Conservation (phyloP, 2,797 vertebrate genomes). For the Chaenodraco wilsoni region DNA sequence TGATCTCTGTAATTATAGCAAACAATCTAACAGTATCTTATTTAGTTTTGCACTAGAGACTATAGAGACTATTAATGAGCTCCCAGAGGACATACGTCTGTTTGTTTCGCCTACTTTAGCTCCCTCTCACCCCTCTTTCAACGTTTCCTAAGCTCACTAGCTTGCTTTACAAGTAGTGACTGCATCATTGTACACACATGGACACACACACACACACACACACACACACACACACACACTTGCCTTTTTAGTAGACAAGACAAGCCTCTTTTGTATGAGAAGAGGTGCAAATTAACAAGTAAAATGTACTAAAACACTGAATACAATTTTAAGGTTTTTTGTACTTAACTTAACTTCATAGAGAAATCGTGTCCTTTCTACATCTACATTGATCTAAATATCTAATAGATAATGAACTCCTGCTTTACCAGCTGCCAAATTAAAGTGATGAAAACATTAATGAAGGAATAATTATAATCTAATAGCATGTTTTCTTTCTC, state of each 20-base stretch:
- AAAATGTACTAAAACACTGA: too few species aligned
- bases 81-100: conserved; percentile 17
- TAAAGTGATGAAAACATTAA: too few species aligned
- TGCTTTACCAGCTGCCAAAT: too few species aligned
- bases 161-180: conserved; percentile 15
- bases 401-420: too few species aligned
- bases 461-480: neutral
- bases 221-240: conserved; percentile 18
- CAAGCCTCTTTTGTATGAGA: too few species aligned
- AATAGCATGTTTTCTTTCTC: neutral
- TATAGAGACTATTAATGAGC: neutral
- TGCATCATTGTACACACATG: too few species aligned
- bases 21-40: conserved; percentile 2
- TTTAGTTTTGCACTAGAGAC: conserved; percentile 8
- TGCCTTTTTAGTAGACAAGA: conserved; percentile 9
- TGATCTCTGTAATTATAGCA: conserved; percentile 31
- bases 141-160: conserved; percentile 1
- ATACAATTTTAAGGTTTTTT: too few species aligned
- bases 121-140: neutral
- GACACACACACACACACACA: conserved; percentile 3
- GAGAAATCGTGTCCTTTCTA: too few species aligned
- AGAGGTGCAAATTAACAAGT: too few species aligned
- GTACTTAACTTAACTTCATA: too few species aligned
- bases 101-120: neutral
- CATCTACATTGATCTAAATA: too few species aligned